A percentile compares a stretch with the other conserved stretches of the same genome.
Conservation (phyloP, 2,888 invertebrate species). For the Lumbricus terrestris region DNA sequence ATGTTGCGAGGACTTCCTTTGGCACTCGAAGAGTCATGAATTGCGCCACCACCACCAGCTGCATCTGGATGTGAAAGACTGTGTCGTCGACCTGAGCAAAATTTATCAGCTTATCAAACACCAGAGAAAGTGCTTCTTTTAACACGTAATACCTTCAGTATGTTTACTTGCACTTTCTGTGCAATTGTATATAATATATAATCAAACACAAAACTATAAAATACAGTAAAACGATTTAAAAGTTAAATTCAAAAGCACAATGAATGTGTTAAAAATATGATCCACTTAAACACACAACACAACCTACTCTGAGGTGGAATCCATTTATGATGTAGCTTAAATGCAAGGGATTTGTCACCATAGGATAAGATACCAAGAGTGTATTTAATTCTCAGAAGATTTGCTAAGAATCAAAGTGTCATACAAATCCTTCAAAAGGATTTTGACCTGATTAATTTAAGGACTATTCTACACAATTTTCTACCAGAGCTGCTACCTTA, state of each 20-base stretch:
- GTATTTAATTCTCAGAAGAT: neutral
- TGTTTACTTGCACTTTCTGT: neutral
- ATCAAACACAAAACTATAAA: neutral
- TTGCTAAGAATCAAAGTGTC: neutral
- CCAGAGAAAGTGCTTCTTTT: neutral
- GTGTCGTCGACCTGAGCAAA: neutral
- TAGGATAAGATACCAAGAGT: neutral
- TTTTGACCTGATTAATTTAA: neutral
- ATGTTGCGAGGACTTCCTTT: constrained; percentile 3
- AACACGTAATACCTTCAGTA: neutral
- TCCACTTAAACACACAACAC: neutral
- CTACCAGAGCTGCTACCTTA: neutral
- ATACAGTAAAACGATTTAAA: neutral
- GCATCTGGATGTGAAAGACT: neutral
- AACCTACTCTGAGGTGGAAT: neutral
- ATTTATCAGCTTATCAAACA: no score
- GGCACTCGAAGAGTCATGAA: neutral
- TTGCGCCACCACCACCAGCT: neutral
- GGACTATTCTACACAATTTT: neutral
- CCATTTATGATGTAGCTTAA: neutral
- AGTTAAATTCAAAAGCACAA: neutral
- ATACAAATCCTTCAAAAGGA: neutral
- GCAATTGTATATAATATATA: neutral
- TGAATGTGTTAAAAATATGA: neutral
- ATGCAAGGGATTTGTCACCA: no score